Base-by-base conservation (phyloP, 92 coral and sea anemone genomes). In the Zoanthus solanderi region DNA sequence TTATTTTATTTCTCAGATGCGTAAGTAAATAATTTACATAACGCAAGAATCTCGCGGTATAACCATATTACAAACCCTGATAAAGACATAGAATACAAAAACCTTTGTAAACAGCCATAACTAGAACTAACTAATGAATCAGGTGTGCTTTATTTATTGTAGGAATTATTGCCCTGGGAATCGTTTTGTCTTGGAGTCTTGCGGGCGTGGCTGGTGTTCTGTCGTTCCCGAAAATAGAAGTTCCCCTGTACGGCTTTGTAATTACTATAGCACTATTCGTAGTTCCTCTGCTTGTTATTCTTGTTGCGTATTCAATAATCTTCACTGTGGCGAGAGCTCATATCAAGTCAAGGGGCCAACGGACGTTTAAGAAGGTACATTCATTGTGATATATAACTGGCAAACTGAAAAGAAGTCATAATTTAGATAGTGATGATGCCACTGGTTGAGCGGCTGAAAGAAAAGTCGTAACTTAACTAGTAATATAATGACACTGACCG, bases 251-350 rank as follows among this genome's bases (percentile, higher is more conserved):
- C 71, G 95, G 95, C 2, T 71, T 93, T 46, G 80, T 88, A 13
- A 90, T 94, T 30, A 88, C 94, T 0, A 76, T 80, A 4, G 78
- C 60, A 0, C 91, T 93, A 75, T 94, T 93, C 60, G 72, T 89
- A 4, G 84, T 93, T 15, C 98, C 98, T 1, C 90, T 94, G 17
- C 34, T 79, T 2, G 60, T 94, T 61, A 94, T 94, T 78, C 76
- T 94, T 32, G 88, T 65, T 3, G 90, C 98, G 0, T 94, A 94
- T 61, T 92, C 90, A 0, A 88, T 94, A 15, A 94, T 94, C 52
- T 94, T 93, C 66, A 90, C 88, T 63, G 93, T 94, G 71, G 98
- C 98, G 15, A 91, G 95, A 83, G 95, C 95, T 85, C 98, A 94
- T 76, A 95, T 95, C 30, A 95, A 92, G 75, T 93, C 93, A 10